Base-by-base conservation (phyloP, 2,888 invertebrate species). In the Melanchra persicariae region DNA sequence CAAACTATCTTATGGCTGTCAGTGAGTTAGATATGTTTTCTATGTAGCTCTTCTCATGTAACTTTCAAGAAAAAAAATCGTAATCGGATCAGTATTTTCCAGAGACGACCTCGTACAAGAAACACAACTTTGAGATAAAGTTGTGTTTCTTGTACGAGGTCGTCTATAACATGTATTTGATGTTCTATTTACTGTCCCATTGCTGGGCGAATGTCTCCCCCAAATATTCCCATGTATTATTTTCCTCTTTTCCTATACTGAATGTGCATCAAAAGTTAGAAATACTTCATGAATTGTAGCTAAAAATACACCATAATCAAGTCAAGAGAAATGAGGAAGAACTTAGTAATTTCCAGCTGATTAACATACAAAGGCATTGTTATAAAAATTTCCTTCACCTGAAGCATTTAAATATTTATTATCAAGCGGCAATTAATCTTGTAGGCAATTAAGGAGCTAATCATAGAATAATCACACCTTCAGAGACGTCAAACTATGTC, bases 321-420 rank as follows among this genome's bases (percentile, higher is more conserved):
- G 40, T 49, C 17, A 5, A 64, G n/a, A 69, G 69, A 77, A 68
- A 61, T 49, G 52, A 74, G 51, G 65, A 74, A 70, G 49, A 54
- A 59, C 54, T 60, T 59, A 43, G 17, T 43, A 12, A 57, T 61
- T 61, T 26, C 59, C 49, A 34, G 45, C 34, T 59, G 4, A 79
- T 69, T 74, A 58, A 6, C 69, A 74, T 79, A 78, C 79, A 79
- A 79, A 69, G 61, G 30, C 61, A 54, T 69, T 49, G 57, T 65
- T 61, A 65, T 74, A 79, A 61, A 62, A 37, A 34, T 43, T 71
- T 65, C 61, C 64, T 65, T 40, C 17, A 51, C 30, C 22, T 52
- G 9, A 34, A 45, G 40, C 40, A 45, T 40, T 37, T 37, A 69
- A 26, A 60, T 57, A 37, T 37, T 57, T 57, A 59, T 24, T 22